A percentile compares a stretch with the other conserved stretches of the same genome.
These are phyloP conservation scores for Herminia tarsipennalis DNA, from an alignment of 2,888 invertebrate genomes.

Conservation along the genomic window DNA sequence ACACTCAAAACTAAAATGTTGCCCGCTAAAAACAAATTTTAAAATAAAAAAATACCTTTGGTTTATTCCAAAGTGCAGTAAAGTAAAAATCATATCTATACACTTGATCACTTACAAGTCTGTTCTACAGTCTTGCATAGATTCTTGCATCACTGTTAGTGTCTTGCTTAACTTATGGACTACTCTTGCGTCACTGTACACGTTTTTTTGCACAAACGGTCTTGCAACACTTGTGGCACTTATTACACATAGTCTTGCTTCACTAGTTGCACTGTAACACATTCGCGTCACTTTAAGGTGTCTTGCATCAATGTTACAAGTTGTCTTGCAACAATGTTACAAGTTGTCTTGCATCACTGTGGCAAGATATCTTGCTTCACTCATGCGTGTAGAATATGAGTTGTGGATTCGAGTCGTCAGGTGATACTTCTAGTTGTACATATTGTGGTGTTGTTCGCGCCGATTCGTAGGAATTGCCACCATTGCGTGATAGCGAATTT, in stretches of 20 bases:
- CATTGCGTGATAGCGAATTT: constrained; percentile 77
- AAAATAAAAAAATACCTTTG: constrained; percentile 37
- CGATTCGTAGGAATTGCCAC: constrained; percentile 73
- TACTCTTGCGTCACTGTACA: constrained; percentile 16
- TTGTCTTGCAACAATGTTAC: constrained; percentile 7
- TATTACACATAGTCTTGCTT: constrained; percentile 18
- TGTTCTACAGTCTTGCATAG: constrained; percentile 37
- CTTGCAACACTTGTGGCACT: not conserved
- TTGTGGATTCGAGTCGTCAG: constrained; percentile 89
- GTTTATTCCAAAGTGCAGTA: constrained; percentile 38
- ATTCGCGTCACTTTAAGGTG: not conserved
- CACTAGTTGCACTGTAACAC: constrained; percentile 7
- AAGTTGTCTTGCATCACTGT: constrained; percentile 13
- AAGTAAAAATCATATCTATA: constrained; percentile 23
- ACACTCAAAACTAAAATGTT: constrained; percentile 19
- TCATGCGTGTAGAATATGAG: constrained; percentile 94
- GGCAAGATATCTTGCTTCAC: constrained; percentile 46
- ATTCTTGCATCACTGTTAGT: constrained; percentile 1
- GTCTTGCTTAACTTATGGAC: constrained; percentile 17
- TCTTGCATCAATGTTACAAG: constrained; percentile 9
- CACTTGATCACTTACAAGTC: constrained; percentile 37
- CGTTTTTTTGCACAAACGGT: not conserved
- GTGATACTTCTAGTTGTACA: constrained; percentile 78
- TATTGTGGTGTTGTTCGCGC: constrained; percentile 79
- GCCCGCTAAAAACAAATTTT: constrained; percentile 28